Percentiles rank a stretch among this genome's conserved stretches.
These are phyloP conservation scores for Philhelius pedissequus DNA, from an alignment of 2,888 invertebrate species.

Conservation along the genomic window DNA sequence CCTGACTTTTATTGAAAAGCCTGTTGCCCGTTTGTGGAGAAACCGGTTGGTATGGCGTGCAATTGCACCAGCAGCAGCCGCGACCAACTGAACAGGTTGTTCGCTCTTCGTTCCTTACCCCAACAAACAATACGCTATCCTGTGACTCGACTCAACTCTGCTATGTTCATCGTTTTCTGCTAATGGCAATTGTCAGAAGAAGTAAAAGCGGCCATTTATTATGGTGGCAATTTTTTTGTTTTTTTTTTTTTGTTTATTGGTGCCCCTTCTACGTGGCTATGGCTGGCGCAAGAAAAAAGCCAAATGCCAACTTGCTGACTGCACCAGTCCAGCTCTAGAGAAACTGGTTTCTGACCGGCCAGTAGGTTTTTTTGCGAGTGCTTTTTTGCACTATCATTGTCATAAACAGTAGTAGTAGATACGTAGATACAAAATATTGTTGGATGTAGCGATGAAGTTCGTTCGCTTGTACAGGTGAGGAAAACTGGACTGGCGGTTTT, in stretches of 20 bases:
- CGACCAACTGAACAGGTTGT: slow-evolving; percentile 55
- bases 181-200: slow-evolving; percentile 65
- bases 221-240: slow-evolving; percentile 50
- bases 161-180: slow-evolving; percentile 54
- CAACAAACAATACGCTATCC: neutral
- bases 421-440: neutral
- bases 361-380: neutral
- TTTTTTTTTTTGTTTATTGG: neutral
- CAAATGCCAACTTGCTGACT: slow-evolving; percentile 50
- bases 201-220: slow-evolving; percentile 66
- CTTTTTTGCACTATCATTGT: slow-evolving; percentile 34
- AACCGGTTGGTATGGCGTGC: slow-evolving; percentile 53
- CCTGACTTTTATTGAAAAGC: slow-evolving; percentile 67
- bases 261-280: neutral
- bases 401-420: slow-evolving; percentile 24
- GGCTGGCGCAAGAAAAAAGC: slow-evolving; percentile 6
- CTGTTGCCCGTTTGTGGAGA: slow-evolving; percentile 34
- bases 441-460: slow-evolving; percentile 6
- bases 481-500: slow-evolving; percentile 46
- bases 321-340: slow-evolving; percentile 20
- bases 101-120: neutral
- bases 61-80: neutral
- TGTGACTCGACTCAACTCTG: neutral
- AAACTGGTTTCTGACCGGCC: slow-evolving; percentile 61
- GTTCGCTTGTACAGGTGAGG: slow-evolving; percentile 43